phyloP scores from a whole-genome alignment of 2,113 vertebrate species.

The Peromyscus polionotus region DNA sequence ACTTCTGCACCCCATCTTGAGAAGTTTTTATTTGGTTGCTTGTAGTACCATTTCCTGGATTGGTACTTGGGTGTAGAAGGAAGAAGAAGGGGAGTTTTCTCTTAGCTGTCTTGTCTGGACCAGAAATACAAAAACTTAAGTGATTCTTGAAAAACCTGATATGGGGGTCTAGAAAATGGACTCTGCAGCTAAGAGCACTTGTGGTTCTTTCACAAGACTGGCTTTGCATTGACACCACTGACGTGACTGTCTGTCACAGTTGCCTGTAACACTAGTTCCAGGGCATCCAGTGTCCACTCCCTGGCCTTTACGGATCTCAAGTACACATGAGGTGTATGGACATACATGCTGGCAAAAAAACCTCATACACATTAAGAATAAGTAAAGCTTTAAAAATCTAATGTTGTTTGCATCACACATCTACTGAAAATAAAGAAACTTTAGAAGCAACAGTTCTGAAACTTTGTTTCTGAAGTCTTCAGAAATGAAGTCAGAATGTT shows the following conservation, averaged over 20 bases:
- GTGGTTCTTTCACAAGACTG: not conserved
- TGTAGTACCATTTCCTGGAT: not conserved
- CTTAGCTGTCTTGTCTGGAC: not conserved
- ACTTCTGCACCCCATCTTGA: not conserved
- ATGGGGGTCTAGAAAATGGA: not conserved
- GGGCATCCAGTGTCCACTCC: not conserved
- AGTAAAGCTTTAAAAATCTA: not conserved
- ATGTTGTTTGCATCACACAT: not conserved
- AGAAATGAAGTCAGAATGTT: not conserved
- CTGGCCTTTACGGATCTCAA: too few species aligned
- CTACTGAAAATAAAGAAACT: not conserved
- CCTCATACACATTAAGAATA: not conserved
- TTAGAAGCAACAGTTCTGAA: too few species aligned
- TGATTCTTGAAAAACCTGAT: not conserved
- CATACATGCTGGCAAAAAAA: too few species aligned
- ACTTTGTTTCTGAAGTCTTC: too few species aligned
- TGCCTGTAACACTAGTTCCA: not conserved
- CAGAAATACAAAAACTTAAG: not conserved
- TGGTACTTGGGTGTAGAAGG: not conserved
- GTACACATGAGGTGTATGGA: not conserved
- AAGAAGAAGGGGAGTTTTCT: not conserved
- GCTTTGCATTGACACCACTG: not conserved
- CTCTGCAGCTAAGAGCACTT: not conserved
- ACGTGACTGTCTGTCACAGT: not conserved
- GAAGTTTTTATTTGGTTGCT: not conserved